Base-by-base conservation (phyloP, 2,113 vertebrate species). In the Osmerus eperlanus region DNA sequence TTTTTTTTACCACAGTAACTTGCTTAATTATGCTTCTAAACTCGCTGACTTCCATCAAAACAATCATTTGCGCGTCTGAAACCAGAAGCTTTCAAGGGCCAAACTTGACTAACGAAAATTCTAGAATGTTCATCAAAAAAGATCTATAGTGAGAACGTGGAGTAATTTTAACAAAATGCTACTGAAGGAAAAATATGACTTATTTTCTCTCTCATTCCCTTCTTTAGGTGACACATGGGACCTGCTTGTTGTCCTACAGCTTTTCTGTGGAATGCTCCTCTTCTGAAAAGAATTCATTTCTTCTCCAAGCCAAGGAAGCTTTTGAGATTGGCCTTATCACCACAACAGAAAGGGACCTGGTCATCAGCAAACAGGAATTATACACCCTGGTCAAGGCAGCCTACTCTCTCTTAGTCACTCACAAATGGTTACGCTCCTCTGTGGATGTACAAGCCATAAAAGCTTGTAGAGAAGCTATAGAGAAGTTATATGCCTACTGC, bases 321-420 rank as follows among this genome's bases (percentile, higher is more conserved):
- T 99, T 99, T 59, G 91, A 93, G 71, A 92, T 86, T 4, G 95
- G 95, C 62, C 92, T 99, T 21, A 93, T 96, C 54, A 95, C 93
- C 56, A 95, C 92, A 85, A 79, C 79, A 0, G 79, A 85, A 0
- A 80, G 77, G 0, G 84, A 93, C 4, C 67, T 58, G 0, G 78
- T 94, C 62, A 85, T 88, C 13, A 98, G 96, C 76, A 94, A 92
- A 78, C 96, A 97, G 86, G 96, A 97, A 83, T 93, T 98, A 25
- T 94, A 98, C 21, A 94, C 92, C 36, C 93, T 97, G 56, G 80
- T 97, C 60, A 96, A 94, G 81, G 95, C 96, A 0, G 94, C 95
- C 3, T 96, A 95, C 70, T 94, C 93, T 32, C 93, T 99, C 3
- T 29, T 89, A 18, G 89, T 90, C 0, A 84, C 91, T 23, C 92